Conservation (phyloP, 1,140 invertebrate species). For the Harpegnathos saltator region DNA sequence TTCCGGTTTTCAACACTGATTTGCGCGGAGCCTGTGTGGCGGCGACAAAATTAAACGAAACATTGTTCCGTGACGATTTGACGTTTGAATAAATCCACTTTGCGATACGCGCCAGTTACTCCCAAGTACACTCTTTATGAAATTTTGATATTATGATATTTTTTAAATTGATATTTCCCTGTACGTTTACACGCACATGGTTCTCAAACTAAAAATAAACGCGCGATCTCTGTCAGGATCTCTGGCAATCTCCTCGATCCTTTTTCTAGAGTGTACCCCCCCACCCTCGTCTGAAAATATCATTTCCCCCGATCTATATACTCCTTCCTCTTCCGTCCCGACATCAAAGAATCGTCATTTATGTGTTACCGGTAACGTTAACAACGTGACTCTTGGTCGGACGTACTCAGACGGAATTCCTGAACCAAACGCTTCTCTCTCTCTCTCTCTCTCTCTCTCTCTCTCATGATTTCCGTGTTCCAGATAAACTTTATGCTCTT, state of each 20-base stretch:
- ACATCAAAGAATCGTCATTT: not conserved
- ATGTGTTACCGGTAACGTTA: slow-evolving; percentile 24
- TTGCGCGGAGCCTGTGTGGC: not conserved
- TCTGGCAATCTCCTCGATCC: slow-evolving; percentile 19
- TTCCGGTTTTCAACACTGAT: not conserved
- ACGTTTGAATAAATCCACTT: not conserved
- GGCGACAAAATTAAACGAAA: not conserved
- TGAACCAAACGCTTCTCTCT: too few relatives aligned
- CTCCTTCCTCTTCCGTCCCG: slow-evolving; percentile 12
- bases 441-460: too few relatives aligned
- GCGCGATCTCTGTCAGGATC: not conserved
- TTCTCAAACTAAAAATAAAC: slow-evolving; percentile 26
- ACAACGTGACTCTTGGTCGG: slow-evolving; percentile 4
- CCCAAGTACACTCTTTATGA: not conserved
- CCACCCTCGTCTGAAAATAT: not conserved
- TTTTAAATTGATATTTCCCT: too few relatives aligned
- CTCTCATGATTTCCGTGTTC: slow-evolving; percentile 22
- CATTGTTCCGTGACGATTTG: not conserved
- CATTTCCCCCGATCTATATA: not conserved
- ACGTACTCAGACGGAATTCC: not conserved
- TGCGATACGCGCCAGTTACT: not conserved
- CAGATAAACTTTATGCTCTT: slow-evolving; percentile 40
- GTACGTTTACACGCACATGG: not conserved
- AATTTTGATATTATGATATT: not conserved
- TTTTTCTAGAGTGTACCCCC: slow-evolving; percentile 2